These are phyloP conservation scores for Pangasius djambal DNA, from an alignment of 2,797 vertebrate species.

Conservation along the genomic window DNA sequence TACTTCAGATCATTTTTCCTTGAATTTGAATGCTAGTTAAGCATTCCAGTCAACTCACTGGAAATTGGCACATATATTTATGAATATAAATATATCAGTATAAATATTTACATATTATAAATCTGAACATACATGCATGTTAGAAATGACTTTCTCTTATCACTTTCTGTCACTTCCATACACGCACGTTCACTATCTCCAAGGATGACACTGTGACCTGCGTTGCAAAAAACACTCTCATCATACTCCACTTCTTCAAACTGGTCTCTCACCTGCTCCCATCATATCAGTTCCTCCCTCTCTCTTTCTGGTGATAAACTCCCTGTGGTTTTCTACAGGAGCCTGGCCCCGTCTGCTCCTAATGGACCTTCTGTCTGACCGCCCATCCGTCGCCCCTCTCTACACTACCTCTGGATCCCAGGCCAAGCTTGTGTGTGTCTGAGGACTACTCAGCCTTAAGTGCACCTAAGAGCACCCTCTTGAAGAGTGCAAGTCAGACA, in stretches of 20 bases:
- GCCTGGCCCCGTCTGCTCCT: slow-evolving; percentile 55
- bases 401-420: slow-evolving; percentile 46
- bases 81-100: background rate
- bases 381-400: slow-evolving; percentile 44
- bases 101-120: background rate
- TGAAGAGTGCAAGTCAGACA: slow-evolving; percentile 56
- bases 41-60: no score
- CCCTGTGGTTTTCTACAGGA: slow-evolving; percentile 48
- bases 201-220: background rate
- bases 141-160: background rate
- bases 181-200: background rate
- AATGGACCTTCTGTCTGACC: slow-evolving; percentile 59
- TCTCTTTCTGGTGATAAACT: slow-evolving; percentile 46
- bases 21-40: background rate
- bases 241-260: slow-evolving; percentile 29
- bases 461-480: slow-evolving; percentile 60
- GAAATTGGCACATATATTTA: background rate
- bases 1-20: background rate
- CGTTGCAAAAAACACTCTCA: slow-evolving; percentile 32
- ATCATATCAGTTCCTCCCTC: slow-evolving; percentile 33
- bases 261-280: slow-evolving; percentile 45
- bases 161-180: background rate
- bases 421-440: slow-evolving; percentile 44
- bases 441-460: slow-evolving; percentile 61
- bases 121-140: no score